Percentiles rank a stretch among this genome's conserved stretches.
Conservation (phyloP, 2,888 invertebrate genomes). For the Acanthacorydalis orientalis region DNA sequence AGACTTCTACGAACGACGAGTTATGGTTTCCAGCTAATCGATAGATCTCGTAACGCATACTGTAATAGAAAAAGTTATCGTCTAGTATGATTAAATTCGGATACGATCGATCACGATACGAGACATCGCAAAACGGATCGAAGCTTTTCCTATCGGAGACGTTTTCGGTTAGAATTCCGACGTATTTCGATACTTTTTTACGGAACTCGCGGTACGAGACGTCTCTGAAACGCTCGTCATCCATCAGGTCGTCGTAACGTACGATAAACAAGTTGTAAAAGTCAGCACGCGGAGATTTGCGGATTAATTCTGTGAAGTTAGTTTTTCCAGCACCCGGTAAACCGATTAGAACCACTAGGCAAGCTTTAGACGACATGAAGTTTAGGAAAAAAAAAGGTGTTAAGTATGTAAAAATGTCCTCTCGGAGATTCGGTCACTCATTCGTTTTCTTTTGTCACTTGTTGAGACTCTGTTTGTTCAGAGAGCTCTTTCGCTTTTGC, state of each 20-base stretch:
- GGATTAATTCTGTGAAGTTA: neutral
- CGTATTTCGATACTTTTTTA: too few relatives aligned
- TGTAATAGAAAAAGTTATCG: conserved; percentile 5
- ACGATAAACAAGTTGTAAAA: neutral
- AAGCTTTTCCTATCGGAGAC: neutral
- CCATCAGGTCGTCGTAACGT: neutral
- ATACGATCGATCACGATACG: neutral
- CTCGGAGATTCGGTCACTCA: neutral
- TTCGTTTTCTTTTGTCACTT: neutral
- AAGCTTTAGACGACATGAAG: neutral
- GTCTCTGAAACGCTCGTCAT: too few relatives aligned
- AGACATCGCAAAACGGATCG: neutral
- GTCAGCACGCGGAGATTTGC: neutral
- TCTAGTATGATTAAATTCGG: conserved; percentile 3
- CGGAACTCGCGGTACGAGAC: too few relatives aligned
- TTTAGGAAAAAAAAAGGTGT: neutral
- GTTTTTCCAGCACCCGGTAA: neutral
- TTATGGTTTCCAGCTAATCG: neutral
- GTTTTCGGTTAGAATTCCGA: neutral
- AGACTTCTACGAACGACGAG: neutral
- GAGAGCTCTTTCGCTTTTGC: neutral
- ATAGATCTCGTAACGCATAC: conserved; percentile 5
- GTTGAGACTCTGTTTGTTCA: neutral
- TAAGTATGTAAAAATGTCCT: neutral
- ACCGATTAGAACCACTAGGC: neutral